A percentile compares a stretch with the other conserved stretches of the same genome.
These are phyloP conservation scores for Sebastes trivittatus DNA, from an alignment of 2,797 vertebrate genomes.

Conservation along the genomic window DNA sequence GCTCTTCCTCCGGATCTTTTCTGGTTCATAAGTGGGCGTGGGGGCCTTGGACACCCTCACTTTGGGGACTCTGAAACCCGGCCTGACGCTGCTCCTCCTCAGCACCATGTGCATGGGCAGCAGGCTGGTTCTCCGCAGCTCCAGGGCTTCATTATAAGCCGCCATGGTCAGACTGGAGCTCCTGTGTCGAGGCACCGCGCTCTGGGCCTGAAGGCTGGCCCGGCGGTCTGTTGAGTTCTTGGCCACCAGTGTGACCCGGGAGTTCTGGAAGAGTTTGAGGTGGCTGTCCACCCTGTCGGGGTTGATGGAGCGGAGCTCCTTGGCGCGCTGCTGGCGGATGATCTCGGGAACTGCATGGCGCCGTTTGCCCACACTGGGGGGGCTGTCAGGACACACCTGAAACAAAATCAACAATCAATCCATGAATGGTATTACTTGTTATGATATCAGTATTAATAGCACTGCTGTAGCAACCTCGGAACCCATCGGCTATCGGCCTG, in stretches of 20 bases:
- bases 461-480: too few species aligned
- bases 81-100: constrained; percentile 90
- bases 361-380: constrained; percentile 88
- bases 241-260: constrained; percentile 74
- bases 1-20: constrained; percentile 82
- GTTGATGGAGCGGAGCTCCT: constrained; percentile 73
- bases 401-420: constrained; percentile 12
- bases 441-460: not conserved
- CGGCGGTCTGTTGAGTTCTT: constrained; percentile 78
- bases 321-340: constrained; percentile 79
- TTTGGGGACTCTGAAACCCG: constrained; percentile 88
- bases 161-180: constrained; percentile 46
- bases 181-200: constrained; percentile 34
- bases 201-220: constrained; percentile 81
- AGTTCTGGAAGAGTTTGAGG: constrained; percentile 85
- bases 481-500: too few species aligned
- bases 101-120: constrained; percentile 86
- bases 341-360: constrained; percentile 91
- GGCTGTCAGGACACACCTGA: constrained; percentile 88
- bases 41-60: constrained; percentile 92
- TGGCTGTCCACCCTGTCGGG: constrained; percentile 72
- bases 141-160: constrained; percentile 29
- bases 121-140: constrained; percentile 86
- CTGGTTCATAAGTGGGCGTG: constrained; percentile 85
- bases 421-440: not conserved